phyloP scores from a whole-genome alignment of 2,797 vertebrate genomes.

The Gymnothorax reevesii region DNA sequence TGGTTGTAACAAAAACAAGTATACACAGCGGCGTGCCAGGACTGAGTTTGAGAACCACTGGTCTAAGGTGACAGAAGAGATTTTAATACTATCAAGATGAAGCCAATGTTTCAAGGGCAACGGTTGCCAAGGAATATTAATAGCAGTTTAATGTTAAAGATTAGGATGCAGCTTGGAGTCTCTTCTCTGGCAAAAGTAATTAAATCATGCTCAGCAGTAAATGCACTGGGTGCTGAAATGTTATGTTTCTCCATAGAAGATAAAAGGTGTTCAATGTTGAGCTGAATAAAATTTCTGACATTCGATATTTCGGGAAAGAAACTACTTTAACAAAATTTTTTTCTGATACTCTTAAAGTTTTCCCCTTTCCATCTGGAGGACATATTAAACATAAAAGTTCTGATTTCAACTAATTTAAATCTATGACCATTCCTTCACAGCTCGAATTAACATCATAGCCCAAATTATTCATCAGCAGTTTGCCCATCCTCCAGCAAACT shows the following conservation, averaged over 20 bases:
- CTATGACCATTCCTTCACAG: neutral
- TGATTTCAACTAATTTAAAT: neutral
- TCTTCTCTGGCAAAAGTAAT: neutral
- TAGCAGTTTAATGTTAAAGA: constrained; percentile 8
- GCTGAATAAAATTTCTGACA: neutral
- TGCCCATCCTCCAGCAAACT: neutral
- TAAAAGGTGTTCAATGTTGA: neutral
- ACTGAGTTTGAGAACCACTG: too few relatives aligned
- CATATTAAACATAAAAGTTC: neutral
- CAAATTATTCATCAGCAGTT: neutral
- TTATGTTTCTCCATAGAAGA: neutral
- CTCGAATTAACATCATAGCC: neutral
- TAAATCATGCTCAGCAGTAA: neutral
- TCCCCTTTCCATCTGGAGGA: neutral
- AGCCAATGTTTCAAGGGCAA: constrained; percentile 29
- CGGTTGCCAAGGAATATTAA: constrained; percentile 13
- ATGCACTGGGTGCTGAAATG: neutral
- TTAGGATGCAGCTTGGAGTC: neutral
- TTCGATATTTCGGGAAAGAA: neutral
- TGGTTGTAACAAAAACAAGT: too few relatives aligned
- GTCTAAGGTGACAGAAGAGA: too few relatives aligned
- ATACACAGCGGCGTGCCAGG: too few relatives aligned
- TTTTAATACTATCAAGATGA: constrained; percentile 29
- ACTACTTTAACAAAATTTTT: neutral
- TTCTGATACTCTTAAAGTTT: neutral